Evolutionary conservation across 2,113 vertebrate genomes (phyloP).

Genomic region (Hiodon alosoides): DNA sequence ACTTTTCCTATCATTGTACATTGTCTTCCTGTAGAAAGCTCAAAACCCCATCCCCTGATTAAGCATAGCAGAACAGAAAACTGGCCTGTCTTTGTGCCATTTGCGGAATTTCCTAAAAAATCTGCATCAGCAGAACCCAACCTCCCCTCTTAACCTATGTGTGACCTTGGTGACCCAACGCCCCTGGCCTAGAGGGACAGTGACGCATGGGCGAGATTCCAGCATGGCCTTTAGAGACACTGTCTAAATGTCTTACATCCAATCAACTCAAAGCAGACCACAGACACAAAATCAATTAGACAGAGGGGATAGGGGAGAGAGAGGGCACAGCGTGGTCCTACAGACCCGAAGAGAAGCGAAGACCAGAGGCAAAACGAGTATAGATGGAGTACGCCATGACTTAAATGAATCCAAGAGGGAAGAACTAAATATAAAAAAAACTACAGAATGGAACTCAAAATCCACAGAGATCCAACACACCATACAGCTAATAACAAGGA

Average conservation of each 20-base stretch:
- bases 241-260: background rate
- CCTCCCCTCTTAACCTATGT: background rate
- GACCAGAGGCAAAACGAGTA: conserved; percentile 57
- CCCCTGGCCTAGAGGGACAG: conserved; percentile 15
- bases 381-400: conserved; percentile 51
- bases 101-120: background rate
- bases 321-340: conserved; percentile 46
- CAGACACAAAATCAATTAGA: conserved; percentile 9
- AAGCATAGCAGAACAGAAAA: background rate
- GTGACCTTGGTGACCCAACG: conserved; percentile 5
- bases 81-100: background rate
- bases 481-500: conserved; percentile 27
- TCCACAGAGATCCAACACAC: conserved; percentile 49
- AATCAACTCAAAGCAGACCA: conserved; percentile 7
- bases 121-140: background rate
- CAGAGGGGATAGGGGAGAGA: conserved; percentile 23
- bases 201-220: background rate
- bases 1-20: background rate
- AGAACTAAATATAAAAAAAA: conserved; percentile 23
- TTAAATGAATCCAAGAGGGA: conserved; percentile 33
- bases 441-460: conserved; percentile 38
- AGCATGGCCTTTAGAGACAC: background rate
- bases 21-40: background rate
- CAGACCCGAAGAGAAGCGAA: conserved; percentile 40
- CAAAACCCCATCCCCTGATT: background rate